Base-by-base conservation (phyloP, 2,888 invertebrate genomes). In the Nomada ferruginata region DNA sequence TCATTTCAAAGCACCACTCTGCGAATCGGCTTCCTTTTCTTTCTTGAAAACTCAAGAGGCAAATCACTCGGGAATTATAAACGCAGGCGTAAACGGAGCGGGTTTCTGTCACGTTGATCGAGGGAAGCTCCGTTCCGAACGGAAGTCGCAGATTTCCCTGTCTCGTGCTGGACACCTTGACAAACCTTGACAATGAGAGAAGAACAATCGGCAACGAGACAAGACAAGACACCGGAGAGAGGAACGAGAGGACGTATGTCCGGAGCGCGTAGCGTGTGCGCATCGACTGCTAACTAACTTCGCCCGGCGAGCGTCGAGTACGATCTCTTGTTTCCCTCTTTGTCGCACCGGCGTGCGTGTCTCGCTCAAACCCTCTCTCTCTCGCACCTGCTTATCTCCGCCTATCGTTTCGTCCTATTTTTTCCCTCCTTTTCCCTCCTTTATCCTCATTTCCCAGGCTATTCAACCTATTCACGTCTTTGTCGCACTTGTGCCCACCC, bases 201-300 rank as follows among this genome's bases (percentile, higher is more conserved):
- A 50, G 55, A 57, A 70, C 61, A 65, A 65, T 23, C 66, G 44
- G 26, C 57, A 60, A 60, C 70, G 20, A 47, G 75, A 60, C 76
- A 23, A 36, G 36, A 73, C 74, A 29, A 36, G 44, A 74, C 75
- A 65, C 61, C 26, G 68, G 60, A 71, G 47, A 75, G 74, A 85
- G 68, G 52, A 79, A 85, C 68, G 68, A 79, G 69, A 77, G 65
- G 73, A 78, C 83, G 76, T 78, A 87, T 91, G 92, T 93, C 93
- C 92, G 92, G 89, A 91, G 81, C 91, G 92, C 90, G 91, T 92
- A 90, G 89, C 90, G 93, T 91, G 93, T 92, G 93, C 93, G 93
- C 93, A 91, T 92, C 93, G 93, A 93, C 93, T 93, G 93, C 92
- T 92, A 92, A 93, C 92, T 91, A 93, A 92, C 91, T 91, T 90